A percentile compares a stretch with the other conserved stretches of the same genome.
Conservation (phyloP, 2,797 vertebrate genomes). For the Geotrypetes seraphini region DNA sequence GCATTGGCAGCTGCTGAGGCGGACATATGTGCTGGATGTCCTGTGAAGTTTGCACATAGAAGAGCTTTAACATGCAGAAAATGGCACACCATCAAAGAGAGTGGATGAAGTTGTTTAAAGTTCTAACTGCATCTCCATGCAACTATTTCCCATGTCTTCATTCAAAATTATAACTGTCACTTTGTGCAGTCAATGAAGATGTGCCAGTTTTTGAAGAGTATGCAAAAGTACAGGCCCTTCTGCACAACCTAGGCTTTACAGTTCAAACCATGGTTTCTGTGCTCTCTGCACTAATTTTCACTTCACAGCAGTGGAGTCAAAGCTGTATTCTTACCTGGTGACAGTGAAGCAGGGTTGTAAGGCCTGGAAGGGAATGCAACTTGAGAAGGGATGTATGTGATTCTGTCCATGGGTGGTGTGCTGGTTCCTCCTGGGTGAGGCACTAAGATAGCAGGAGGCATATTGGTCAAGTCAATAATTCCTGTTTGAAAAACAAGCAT, state of each 20-base stretch:
- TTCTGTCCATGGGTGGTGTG: slow-evolving; percentile 91
- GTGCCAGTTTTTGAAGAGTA: not conserved
- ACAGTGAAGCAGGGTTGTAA: slow-evolving; percentile 91
- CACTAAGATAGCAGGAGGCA: slow-evolving; percentile 97
- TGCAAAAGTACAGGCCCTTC: no score
- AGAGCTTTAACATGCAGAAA: no score
- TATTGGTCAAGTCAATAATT: slow-evolving; percentile 98
- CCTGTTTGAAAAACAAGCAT: slow-evolving; percentile 56
- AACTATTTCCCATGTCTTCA: no score
- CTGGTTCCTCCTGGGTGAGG: slow-evolving; percentile 92
- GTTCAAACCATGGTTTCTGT: no score
- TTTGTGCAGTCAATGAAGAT: no score
- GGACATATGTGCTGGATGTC: slow-evolving; percentile 76
- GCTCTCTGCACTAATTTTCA: no score
- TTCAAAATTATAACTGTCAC: no score
- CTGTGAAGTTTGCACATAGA: slow-evolving; percentile 57
- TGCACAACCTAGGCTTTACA: no score
- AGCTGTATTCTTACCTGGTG: slow-evolving; percentile 88
- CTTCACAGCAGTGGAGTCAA: no score
- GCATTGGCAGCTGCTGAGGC: slow-evolving; percentile 64
- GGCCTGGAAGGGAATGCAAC: slow-evolving; percentile 86
- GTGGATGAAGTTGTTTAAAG: no score
- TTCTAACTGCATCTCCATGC: no score
- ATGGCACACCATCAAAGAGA: slow-evolving; percentile 6
- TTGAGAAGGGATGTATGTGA: slow-evolving; percentile 90